phyloP scores from a whole-genome alignment of 2,888 invertebrate species.

The Lathronympha strigana region DNA sequence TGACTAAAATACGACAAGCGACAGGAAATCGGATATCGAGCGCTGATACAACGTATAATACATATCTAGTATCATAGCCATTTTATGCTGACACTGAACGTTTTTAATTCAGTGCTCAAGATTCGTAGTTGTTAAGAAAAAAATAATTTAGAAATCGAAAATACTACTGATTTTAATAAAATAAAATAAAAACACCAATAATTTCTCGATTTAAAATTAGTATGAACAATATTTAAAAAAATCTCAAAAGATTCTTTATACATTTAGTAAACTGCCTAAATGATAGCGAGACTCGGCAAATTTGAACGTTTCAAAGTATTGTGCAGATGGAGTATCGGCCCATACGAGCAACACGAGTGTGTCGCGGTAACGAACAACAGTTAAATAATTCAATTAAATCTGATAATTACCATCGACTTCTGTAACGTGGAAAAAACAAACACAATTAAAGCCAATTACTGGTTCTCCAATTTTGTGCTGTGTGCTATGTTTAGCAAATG shows the following conservation, averaged over 20 bases:
- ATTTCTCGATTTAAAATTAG: not conserved
- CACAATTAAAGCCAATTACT: conserved; percentile 30
- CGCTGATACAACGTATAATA: not conserved
- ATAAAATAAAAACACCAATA: not conserved
- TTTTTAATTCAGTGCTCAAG: no score
- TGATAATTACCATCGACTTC: conserved; percentile 43
- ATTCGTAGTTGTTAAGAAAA: no score
- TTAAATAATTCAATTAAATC: conserved; percentile 25
- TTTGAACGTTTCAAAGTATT: not conserved
- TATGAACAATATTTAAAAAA: not conserved
- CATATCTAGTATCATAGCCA: no score
- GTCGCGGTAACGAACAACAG: conserved; percentile 30
- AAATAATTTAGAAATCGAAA: no score
- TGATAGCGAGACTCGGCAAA: not conserved
- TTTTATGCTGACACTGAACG: no score
- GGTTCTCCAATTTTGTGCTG: not conserved
- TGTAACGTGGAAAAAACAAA: conserved; percentile 39
- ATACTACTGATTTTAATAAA: no score
- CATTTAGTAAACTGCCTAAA: not conserved
- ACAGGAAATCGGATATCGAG: not conserved
- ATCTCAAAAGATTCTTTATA: not conserved
- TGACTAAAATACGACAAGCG: no score
- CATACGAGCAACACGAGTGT: conserved; percentile 10
- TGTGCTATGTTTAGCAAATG: no score
- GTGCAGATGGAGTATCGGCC: not conserved